Evolutionary conservation across 1,140 invertebrate species (phyloP), one percentile per base, ranked within the genome.

Genomic region (Aporrectodea caliginosa): DNA sequence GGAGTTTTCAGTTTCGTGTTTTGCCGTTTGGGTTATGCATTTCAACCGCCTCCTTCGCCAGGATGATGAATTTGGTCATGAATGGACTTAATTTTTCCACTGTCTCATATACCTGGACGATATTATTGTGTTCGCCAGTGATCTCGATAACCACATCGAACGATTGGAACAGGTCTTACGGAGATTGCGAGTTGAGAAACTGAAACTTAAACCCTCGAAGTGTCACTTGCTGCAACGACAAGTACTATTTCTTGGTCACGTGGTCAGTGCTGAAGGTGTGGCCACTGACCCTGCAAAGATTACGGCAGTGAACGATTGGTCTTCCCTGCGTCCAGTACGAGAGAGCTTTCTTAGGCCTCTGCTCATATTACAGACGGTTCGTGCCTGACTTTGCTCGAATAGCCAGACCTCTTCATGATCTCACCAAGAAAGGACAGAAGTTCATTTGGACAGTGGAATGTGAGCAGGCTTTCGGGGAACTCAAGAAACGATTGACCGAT

Each of bases 291-390:
- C 78, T 73, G 76, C 84, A 16, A 90, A 90, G 78, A 81, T 89
- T 29, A 72, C 80, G 58, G 83, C 85, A 2, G 85, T 90, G 2
- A 22, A 84, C 16, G 80, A 88, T 2, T 86, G 85, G 78, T 84
- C 85, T 0, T 75, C 33, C n/a, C 89, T 89, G 27, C 82, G 68
- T 16, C 85, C 82, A 34, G 58, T 84, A 43, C 86, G 80, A 33
- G 83, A 88, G 79, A 80, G 76, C 81, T 69, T 84, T 88, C 85
- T 75, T 88, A 70, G 88, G 88, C 2, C 78, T 88, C 73, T 30
- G 43, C 43, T 83, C 83, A n/a, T 91, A 87, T 83, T 90, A 90
- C 78, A 29, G 79, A 43, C 78, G 86, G 22, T 90, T 90, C 80
- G 80, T 84, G 33, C 35, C 73, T 35, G 73, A 81, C 30, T 83